Evolutionary conservation across 2,113 vertebrate species (phyloP).

Genomic region (Toxostoma redivivum): DNA sequence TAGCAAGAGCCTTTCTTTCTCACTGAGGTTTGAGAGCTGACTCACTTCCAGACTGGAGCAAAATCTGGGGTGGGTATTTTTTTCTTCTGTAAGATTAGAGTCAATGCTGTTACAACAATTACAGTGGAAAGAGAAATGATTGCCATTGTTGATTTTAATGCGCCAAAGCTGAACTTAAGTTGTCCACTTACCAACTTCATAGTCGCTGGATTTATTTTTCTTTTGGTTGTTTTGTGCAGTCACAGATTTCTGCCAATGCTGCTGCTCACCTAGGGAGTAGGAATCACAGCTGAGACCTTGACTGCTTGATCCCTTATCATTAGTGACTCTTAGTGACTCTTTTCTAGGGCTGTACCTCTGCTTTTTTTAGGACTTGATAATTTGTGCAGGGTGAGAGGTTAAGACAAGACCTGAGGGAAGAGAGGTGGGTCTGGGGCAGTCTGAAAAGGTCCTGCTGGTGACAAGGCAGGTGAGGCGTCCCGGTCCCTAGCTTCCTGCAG

Average conservation of each 20-base stretch:
- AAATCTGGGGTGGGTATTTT: not conserved
- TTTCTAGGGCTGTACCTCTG: not conserved
- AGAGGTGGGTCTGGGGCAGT: not conserved
- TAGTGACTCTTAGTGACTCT: not conserved
- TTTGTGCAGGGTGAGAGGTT: not conserved
- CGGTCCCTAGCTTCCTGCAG: not conserved
- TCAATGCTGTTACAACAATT: not conserved
- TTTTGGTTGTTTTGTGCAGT: not conserved
- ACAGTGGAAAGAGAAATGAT: not conserved
- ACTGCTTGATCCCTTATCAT: not conserved
- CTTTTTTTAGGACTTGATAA: not conserved
- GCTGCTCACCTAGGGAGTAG: not conserved
- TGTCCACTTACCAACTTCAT: not conserved
- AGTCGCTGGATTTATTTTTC: not conserved
- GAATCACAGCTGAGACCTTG: not conserved
- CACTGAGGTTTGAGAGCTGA: conserved; percentile 40
- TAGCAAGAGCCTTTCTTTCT: conserved; percentile 42
- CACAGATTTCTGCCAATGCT: not conserved
- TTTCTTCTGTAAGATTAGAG: not conserved
- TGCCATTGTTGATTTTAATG: conserved; percentile 4
- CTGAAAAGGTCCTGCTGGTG: not conserved
- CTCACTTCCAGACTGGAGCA: conserved; percentile 13
- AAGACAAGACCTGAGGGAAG: not conserved
- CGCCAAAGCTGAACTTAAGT: not conserved
- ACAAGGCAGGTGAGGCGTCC: not conserved